Base-by-base conservation (phyloP, 2,888 invertebrate species). In the Chelonus formosanus region DNA sequence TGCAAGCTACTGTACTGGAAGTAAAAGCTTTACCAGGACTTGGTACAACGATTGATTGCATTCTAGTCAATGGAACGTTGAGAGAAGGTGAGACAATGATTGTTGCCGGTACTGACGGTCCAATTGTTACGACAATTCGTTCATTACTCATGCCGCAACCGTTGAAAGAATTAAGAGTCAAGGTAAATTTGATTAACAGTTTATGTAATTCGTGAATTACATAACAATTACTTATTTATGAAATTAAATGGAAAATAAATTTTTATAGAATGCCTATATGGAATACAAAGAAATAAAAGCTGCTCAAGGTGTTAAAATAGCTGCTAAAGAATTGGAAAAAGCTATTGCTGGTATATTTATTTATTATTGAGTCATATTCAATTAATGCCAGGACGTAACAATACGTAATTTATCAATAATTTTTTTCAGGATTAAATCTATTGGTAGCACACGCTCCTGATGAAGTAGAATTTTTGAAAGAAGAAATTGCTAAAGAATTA, bases 41-140 rank as follows among this genome's bases (percentile, higher is more conserved):
- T 69, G 98, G 98, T 60, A 99, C 98, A 57, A 99, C 99, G 3
- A 97, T 99, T 76, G 99, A 99, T 87, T 95, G 98, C 32, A 98
- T 99, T 84, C 88, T 99, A 67, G 95, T 99, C 64, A 99, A 99
- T 85, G 99, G 99, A 10, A 91, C 90, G n/a, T 86, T 99, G 44
- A 88, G 89, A 56, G 97, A 97, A 84, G 96, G 97, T 1, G 97
- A 98, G 78, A 96, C 96, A 0, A 92, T 98, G 86, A 89, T 99
- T 36, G 85, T 99, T 65, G 98, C 98, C 1, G 99, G 99, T 53
- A 97, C 97, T 0, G 99, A 99, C 79, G 99, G 99, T 1, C 97
- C 99, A 0, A 97, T 99, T 72, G 95, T 96, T 36, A 98, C 99
- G 0, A 97, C 97, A 85, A 96, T 99, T 72, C 89, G 98, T 55